Evolutionary conservation across 2,888 invertebrate species (phyloP).

Genomic region (Cremastinae sp.): DNA sequence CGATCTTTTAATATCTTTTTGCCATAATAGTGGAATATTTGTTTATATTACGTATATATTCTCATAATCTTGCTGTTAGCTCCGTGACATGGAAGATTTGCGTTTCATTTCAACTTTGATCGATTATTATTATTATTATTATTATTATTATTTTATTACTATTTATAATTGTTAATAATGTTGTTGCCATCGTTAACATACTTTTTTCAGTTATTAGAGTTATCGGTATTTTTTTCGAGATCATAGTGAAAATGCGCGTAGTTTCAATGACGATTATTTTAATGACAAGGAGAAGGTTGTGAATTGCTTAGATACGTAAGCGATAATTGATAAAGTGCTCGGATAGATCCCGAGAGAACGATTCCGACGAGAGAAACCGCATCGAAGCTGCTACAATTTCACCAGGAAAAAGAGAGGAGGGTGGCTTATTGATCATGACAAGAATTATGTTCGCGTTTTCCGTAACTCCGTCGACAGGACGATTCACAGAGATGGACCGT

Average conservation of each 20-base stretch:
- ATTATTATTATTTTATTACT: conserved; percentile 3
- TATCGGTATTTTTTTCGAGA: too few species aligned
- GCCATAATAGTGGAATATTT: conserved; percentile 11
- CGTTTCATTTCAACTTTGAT: conserved; percentile 13
- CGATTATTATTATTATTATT: conserved; percentile 6
- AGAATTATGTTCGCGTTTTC: conserved; percentile 17
- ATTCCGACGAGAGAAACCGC: conserved; percentile 8
- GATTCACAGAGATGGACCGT: too few species aligned
- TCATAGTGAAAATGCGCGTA: too few species aligned
- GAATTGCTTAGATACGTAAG: conserved; percentile 9
- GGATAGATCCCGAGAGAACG: neutral
- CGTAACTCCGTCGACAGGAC: neutral
- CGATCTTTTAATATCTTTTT: neutral
- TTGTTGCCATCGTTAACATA: too few species aligned
- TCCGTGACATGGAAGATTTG: conserved; percentile 38
- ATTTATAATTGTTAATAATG: neutral
- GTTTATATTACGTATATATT: conserved; percentile 6
- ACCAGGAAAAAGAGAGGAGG: conserved; percentile 23
- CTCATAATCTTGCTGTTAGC: conserved; percentile 18
- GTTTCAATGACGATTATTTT: too few species aligned
- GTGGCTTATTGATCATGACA: conserved; percentile 34
- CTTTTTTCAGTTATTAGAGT: too few species aligned
- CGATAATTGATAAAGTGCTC: conserved; percentile 31
- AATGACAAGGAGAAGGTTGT: neutral
- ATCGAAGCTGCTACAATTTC: conserved; percentile 21